Conservation (phyloP, 2,888 invertebrate species). For the Pantelozetes paolii region DNA sequence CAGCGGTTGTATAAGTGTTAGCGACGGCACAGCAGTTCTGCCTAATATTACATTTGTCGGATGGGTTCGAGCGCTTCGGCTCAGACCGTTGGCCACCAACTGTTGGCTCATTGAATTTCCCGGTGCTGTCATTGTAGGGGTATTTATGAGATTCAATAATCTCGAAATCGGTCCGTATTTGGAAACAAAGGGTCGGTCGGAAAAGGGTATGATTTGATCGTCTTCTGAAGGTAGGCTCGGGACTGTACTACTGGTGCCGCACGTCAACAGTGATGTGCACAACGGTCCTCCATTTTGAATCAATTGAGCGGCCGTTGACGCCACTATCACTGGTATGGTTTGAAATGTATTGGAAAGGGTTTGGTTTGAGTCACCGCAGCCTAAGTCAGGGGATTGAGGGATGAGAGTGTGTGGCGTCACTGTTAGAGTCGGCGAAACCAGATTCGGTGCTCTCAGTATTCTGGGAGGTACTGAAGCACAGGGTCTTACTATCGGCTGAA, state of each 20-base stretch:
- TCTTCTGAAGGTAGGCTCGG: constrained; percentile 55
- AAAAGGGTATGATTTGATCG: constrained; percentile 64
- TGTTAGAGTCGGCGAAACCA: constrained; percentile 14
- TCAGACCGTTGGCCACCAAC: not conserved
- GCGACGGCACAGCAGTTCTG: constrained; percentile 32
- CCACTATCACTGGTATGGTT: not conserved
- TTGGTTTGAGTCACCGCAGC: not conserved
- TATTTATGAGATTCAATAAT: constrained; percentile 38
- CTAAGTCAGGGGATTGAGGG: not conserved
- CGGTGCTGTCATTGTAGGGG: constrained; percentile 34
- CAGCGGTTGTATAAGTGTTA: constrained; percentile 37
- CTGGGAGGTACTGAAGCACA: constrained; percentile 24
- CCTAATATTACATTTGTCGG: constrained; percentile 39
- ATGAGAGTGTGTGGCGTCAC: not conserved
- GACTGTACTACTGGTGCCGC: not conserved
- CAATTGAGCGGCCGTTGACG: not conserved
- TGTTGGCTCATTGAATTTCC: constrained; percentile 24
- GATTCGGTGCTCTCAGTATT: constrained; percentile 1
- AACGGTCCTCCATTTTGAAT: no score
- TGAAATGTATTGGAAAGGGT: not conserved
- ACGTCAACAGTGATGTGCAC: not conserved
- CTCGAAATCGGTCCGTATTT: constrained; percentile 68
- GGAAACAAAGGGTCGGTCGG: constrained; percentile 61
- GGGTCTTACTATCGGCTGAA: not conserved
- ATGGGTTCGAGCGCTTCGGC: constrained; percentile 23